phyloP scores from a whole-genome alignment of 2,113 vertebrate species.

The Erinaceus europaeus region DNA sequence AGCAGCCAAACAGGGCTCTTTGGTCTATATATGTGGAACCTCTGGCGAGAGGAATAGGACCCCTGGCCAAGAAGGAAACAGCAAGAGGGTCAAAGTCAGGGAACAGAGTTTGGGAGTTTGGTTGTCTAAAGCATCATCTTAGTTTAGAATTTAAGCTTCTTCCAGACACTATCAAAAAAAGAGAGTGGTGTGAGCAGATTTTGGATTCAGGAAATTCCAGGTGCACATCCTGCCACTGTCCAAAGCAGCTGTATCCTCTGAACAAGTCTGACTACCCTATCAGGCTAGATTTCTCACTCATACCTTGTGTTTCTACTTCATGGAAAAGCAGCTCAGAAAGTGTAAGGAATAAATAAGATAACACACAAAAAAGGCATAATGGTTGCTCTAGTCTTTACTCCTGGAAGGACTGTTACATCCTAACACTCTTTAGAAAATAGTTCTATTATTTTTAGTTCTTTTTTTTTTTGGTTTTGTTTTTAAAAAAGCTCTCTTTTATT shows the following conservation, averaged over 20 bases:
- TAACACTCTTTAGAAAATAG: background rate
- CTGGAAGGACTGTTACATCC: background rate
- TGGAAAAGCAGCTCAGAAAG: background rate
- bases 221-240: background rate
- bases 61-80: background rate
- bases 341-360: background rate
- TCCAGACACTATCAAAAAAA: too few relatives aligned
- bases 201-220: background rate
- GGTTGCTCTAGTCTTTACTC: background rate
- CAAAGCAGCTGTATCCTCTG: background rate
- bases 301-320: background rate
- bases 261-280: background rate
- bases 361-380: background rate
- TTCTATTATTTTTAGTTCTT: too few relatives aligned
- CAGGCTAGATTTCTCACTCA: background rate
- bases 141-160: too few relatives aligned
- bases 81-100: background rate
- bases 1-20: background rate
- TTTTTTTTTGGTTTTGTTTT: too few relatives aligned
- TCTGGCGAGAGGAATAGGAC: background rate
- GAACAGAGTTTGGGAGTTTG: background rate
- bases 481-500: too few relatives aligned
- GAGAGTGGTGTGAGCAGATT: background rate
- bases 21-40: background rate
- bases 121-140: background rate